Percentiles rank a stretch among this genome's conserved stretches.
Conservation (phyloP, 37 sponge, comb jelly and placozoan genomes). For the Lycopodina hypogea region DNA sequence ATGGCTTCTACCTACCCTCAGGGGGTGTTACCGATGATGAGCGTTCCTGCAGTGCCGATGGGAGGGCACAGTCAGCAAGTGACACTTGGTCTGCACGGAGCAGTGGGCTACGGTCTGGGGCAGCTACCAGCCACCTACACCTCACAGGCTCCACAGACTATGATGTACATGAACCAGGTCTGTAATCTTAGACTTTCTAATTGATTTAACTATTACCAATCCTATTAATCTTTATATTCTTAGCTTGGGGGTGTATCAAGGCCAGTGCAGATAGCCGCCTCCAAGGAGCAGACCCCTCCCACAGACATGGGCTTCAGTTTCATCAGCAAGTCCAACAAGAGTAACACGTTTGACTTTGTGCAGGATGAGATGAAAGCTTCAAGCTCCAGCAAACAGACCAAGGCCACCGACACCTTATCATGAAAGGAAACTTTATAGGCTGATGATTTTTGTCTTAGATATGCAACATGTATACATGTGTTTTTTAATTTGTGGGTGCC, state of each 20-base stretch:
- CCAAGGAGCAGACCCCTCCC: constrained; percentile 5
- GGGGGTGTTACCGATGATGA: background rate
- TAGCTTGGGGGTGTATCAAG: constrained; percentile 48
- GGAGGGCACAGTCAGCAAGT: too few species aligned
- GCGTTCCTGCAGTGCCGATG: too few species aligned
- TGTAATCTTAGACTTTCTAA: background rate
- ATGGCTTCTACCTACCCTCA: background rate
- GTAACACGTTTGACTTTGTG: constrained; percentile 86
- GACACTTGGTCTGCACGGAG: too few species aligned
- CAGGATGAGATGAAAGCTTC: constrained; percentile 74
- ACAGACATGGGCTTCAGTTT: constrained; percentile 67
- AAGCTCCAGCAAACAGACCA: background rate
- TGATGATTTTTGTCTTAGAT: too few species aligned
- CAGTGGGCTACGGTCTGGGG: background rate
- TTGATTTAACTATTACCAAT: too few species aligned
- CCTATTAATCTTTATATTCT: background rate
- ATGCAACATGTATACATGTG: too few species aligned
- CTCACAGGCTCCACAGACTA: background rate
- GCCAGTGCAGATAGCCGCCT: constrained; percentile 61
- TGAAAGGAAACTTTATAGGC: too few species aligned
- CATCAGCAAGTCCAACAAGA: constrained; percentile 59
- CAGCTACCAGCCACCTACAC: background rate
- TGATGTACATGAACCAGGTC: background rate
- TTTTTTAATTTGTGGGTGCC: too few species aligned
- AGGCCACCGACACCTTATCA: too few species aligned